A percentile compares a stretch with the other conserved stretches of the same genome.
Conservation (phyloP, 2,888 invertebrate species). For the Drosophila helvetica region DNA sequence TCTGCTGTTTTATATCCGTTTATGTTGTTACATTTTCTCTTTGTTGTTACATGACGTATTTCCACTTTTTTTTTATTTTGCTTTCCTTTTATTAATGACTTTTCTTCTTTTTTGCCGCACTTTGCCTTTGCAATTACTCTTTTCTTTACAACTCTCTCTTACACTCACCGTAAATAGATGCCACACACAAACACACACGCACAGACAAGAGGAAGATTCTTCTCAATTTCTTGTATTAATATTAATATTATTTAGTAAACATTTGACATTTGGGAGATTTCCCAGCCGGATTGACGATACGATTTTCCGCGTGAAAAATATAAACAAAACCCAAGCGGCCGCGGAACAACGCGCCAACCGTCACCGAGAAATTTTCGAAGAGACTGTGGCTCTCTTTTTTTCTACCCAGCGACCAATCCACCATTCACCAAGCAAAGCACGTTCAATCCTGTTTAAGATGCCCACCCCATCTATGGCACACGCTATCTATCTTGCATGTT, state of each 20-base stretch:
- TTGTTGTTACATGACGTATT: conserved; percentile 26
- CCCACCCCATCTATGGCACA: no score
- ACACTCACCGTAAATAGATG: conserved; percentile 71
- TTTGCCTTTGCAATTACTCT: conserved; percentile 40
- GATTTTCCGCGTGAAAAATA: conserved; percentile 72
- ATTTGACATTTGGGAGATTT: conserved; percentile 57
- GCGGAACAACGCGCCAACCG: background rate
- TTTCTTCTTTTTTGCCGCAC: conserved; percentile 55
- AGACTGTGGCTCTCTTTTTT: no score
- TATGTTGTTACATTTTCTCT: conserved; percentile 9
- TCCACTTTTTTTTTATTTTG: conserved; percentile 49
- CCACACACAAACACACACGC: conserved; percentile 38
- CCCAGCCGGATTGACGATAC: conserved; percentile 42
- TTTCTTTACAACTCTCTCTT: conserved; percentile 16
- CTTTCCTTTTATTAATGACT: conserved; percentile 68
- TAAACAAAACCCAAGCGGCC: conserved; percentile 45
- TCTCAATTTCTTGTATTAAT: conserved; percentile 53
- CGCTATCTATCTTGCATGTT: no score
- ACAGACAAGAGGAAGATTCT: conserved; percentile 55
- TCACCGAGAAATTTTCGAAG: background rate
- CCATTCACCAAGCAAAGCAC: no score
- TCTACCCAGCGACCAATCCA: no score
- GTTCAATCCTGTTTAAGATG: no score
- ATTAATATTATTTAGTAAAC: conserved; percentile 68
- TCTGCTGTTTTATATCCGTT: conserved; percentile 17